Evolutionary conservation across 2,888 invertebrate genomes (phyloP).

Genomic region (Pherbina coryleti): DNA sequence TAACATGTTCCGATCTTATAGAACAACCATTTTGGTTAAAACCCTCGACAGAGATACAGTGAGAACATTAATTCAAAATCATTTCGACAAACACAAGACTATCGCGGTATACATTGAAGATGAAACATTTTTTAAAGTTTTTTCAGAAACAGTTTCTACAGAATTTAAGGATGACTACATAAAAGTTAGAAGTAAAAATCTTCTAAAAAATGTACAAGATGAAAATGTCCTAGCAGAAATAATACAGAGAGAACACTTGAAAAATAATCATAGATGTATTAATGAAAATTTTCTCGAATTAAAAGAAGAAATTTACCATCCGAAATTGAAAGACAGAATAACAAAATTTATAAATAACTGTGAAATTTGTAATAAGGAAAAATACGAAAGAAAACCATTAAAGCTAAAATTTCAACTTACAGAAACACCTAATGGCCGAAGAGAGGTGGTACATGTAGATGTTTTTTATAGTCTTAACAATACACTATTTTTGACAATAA

Average conservation of each 20-base stretch:
- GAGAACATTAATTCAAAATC: slow-evolving; percentile 28
- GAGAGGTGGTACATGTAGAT: slow-evolving; percentile 26
- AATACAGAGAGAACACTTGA: neutral
- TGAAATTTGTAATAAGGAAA: slow-evolving; percentile 41
- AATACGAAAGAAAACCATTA: slow-evolving; percentile 42
- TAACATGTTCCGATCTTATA: slow-evolving; percentile 26
- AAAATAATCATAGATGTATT: slow-evolving; percentile 30
- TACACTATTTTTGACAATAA: slow-evolving; percentile 19
- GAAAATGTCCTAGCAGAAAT: slow-evolving; percentile 40
- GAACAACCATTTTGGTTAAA: slow-evolving; percentile 22
- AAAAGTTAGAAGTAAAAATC: no score
- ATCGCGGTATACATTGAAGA: no score
- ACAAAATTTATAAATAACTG: slow-evolving; percentile 49
- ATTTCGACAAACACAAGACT: slow-evolving; percentile 22
- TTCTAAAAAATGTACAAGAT: neutral
- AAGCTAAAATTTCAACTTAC: slow-evolving; percentile 8
- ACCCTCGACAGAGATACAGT: neutral
- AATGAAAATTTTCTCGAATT: slow-evolving; percentile 34
- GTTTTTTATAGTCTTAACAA: slow-evolving; percentile 25
- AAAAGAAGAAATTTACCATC: slow-evolving; percentile 21
- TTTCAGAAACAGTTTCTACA: neutral
- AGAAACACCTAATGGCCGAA: neutral
- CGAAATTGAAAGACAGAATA: slow-evolving; percentile 42
- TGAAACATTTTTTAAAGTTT: neutral
- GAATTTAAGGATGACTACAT: neutral